Evolutionary conservation across 2,113 vertebrate genomes (phyloP).

Genomic region (Caranx ignobilis): DNA sequence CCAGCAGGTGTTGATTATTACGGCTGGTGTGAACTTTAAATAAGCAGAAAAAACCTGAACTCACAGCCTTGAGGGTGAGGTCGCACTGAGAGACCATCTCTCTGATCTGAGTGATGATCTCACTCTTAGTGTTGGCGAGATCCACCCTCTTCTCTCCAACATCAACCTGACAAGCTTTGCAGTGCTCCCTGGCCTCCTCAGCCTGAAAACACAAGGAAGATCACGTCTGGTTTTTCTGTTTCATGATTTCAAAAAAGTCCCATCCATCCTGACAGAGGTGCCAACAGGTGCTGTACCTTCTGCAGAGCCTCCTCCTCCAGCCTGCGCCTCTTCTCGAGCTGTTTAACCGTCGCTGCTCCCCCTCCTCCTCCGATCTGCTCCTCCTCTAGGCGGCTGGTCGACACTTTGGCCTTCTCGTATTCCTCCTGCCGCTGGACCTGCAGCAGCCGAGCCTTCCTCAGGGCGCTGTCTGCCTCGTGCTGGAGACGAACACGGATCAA

Average conservation of each 20-base stretch:
- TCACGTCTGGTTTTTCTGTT: neutral
- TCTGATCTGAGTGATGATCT: slow-evolving; percentile 91
- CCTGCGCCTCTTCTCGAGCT: slow-evolving; percentile 92
- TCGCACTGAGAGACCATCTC: slow-evolving; percentile 97
- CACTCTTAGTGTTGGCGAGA: slow-evolving; percentile 91
- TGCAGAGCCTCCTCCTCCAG: slow-evolving; percentile 95
- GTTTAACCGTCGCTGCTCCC: slow-evolving; percentile 85
- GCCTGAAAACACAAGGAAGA: slow-evolving; percentile 80
- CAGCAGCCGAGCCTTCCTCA: slow-evolving; percentile 91
- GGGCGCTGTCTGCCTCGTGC: slow-evolving; percentile 92
- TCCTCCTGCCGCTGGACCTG: slow-evolving; percentile 94
- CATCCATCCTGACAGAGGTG: neutral
- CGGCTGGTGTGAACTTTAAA: neutral
- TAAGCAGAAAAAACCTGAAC: slow-evolving; percentile 48
- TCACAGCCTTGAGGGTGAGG: slow-evolving; percentile 97
- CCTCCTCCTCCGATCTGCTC: slow-evolving; percentile 85
- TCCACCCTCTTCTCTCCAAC: slow-evolving; percentile 89
- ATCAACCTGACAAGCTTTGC: slow-evolving; percentile 90
- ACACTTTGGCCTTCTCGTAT: slow-evolving; percentile 93
- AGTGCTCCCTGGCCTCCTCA: slow-evolving; percentile 93
- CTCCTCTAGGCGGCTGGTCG: slow-evolving; percentile 91
- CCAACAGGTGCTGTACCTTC: slow-evolving; percentile 84
- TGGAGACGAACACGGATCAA: slow-evolving; percentile 60
- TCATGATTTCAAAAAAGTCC: too few species aligned
- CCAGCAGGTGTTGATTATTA: neutral